phyloP scores from a whole-genome alignment of 2,888 invertebrate species.

The Resseliella maxima region DNA sequence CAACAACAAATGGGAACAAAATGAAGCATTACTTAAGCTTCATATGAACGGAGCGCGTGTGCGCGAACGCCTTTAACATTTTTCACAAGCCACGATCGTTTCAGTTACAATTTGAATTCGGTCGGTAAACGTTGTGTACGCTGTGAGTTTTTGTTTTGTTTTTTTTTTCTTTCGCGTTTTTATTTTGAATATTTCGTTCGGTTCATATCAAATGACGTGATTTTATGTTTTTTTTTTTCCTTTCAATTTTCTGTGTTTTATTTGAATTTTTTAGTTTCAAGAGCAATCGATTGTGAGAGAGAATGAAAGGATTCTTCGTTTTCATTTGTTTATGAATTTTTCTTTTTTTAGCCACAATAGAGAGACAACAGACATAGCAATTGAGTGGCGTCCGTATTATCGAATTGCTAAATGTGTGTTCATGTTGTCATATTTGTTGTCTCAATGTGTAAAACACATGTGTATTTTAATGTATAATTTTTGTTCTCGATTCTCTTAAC shows the following conservation, averaged over 20 bases:
- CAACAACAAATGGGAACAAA: conserved; percentile 33
- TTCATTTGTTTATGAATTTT: conserved; percentile 4
- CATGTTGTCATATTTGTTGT: conserved; percentile 3
- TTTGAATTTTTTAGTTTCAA: too few species aligned
- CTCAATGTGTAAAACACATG: conserved; percentile 19
- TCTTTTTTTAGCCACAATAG: conserved; percentile 4
- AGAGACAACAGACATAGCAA: background rate
- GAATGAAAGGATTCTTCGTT: background rate
- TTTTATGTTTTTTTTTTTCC: background rate
- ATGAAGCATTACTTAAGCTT: conserved; percentile 43
- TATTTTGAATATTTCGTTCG: background rate
- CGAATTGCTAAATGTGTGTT: background rate
- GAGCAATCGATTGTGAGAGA: too few species aligned
- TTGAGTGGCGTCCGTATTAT: background rate
- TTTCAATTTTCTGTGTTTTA: background rate
- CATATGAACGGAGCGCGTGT: conserved; percentile 32
- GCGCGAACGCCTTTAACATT: conserved; percentile 49
- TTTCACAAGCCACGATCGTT: conserved; percentile 31
- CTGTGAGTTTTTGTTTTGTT: background rate
- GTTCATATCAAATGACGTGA: background rate
- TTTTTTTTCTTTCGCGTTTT: background rate
- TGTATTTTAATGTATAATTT: background rate
- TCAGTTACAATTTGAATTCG: conserved; percentile 45
- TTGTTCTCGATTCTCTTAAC: background rate
- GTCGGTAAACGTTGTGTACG: conserved; percentile 53